Evolutionary conservation across 2,113 vertebrate species (phyloP).

Genomic region (Lycaon pictus): DNA sequence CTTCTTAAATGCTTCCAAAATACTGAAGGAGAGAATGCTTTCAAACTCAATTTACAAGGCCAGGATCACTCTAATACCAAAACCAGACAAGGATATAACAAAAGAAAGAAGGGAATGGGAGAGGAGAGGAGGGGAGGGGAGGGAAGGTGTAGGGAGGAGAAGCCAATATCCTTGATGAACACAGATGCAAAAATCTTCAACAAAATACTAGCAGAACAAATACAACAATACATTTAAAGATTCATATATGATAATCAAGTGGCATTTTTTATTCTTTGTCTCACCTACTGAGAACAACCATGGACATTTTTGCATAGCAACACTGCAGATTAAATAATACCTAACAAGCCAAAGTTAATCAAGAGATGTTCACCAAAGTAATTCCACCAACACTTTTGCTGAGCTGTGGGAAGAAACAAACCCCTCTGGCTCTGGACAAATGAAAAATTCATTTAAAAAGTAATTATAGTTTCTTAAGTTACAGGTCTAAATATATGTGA

Average conservation of each 20-base stretch:
- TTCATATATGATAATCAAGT: neutral
- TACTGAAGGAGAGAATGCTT: too few relatives aligned
- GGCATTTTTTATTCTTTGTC: neutral
- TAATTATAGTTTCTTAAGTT: neutral
- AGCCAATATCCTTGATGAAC: too few relatives aligned
- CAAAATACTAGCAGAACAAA: too few relatives aligned
- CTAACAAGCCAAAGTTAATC: neutral
- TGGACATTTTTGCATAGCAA: neutral
- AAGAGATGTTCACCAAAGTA: slow-evolving; percentile 3
- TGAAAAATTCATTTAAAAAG: slow-evolving; percentile 36
- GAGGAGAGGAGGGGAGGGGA: too few relatives aligned
- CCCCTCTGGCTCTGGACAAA: neutral
- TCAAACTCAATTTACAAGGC: too few relatives aligned
- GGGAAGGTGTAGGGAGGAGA: too few relatives aligned
- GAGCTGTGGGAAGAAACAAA: neutral
- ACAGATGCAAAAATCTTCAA: too few relatives aligned
- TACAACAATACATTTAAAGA: too few relatives aligned
- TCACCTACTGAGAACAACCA: neutral
- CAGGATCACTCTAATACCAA: too few relatives aligned
- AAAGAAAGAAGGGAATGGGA: too few relatives aligned
- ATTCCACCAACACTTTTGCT: neutral
- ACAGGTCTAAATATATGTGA: neutral
- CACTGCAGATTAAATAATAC: neutral
- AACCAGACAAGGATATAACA: too few relatives aligned
- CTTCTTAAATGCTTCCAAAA: too few relatives aligned